Evolutionary conservation across 2,888 invertebrate species (phyloP), one percentile per base, ranked within the genome.

Genomic region (Phyto melanocephala): DNA sequence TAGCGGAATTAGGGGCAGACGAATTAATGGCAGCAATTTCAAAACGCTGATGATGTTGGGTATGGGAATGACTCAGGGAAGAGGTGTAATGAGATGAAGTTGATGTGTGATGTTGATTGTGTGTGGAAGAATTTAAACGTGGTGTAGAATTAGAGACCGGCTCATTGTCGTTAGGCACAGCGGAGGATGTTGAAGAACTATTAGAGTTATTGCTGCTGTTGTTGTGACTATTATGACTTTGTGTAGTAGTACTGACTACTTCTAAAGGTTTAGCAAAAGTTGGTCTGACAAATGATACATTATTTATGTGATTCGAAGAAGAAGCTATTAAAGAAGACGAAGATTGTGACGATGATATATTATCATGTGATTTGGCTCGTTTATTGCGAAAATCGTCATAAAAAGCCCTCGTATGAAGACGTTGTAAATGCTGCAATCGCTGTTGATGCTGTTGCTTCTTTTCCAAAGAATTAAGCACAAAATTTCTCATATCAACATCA

Each of bases 281-380:
- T 1, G 89, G 89, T 10, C 89, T 87, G 56, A 90, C 89, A 83
- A 89, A 88, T 1, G 90, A 89, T 11, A 89, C 86, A 60, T 89
- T 89, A 5, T 87, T 88, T 4, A 87, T 78, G 45, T 88, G 89
- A 24, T 65, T 60, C 1, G 78, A 65, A 13, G 83, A 76, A 7
- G 85, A 68, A 0, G 17, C 75, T 68, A 33, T 80, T 77, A 22
- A 78, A 22, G 45, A 65, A 58, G 78, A 71, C 33, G 40, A 20
- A 45, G 71, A 45, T 42, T 88, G 89, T 1, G 85, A 80, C 13
- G 84, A 84, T 7, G 81, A 81, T 28, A 85, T 84, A 22, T 76
- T 84, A 22, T 87, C 83, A 47, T 89, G 88, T 0, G 88, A 88
- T 4, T 89, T 87, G 6, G 88, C 84, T 1, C 89, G 87, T 50